Base-by-base conservation (phyloP, 2,113 vertebrate species). In the Corydoras maculifer region DNA sequence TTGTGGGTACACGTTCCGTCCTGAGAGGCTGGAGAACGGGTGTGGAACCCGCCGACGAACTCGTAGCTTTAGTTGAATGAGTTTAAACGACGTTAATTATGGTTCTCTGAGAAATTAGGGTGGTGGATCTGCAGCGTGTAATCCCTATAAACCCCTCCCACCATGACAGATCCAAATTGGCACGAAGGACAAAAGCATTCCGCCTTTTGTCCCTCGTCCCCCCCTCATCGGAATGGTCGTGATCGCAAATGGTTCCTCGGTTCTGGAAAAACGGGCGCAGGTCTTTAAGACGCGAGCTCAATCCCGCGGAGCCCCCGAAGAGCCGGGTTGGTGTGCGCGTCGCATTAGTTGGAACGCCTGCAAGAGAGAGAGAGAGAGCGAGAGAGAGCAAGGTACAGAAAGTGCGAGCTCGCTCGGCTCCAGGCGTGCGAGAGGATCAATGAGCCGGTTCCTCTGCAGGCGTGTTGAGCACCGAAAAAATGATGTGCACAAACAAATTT, bases 361-460 rank as follows among this genome's bases (percentile, higher is more conserved):
- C 66, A 76, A 83, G 82, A 77, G 77, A 79, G 84, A 53, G 63
- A 51, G n/a, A 54, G 29, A 66, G 5, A n/a, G 50, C 49, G 14
- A 25, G 25, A 51, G 25, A 58, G 4, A 32, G 12, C 15, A 65
- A 54, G 25, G 35, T 3, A 59, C 55, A 67, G 29, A 67, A 60
- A 67, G 64, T 59, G 35, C 1, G 11, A 67, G 31, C 32, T 72
- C 61, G 25, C 75, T 80, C 81, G 76, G 72, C 84, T 86, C 78
- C 80, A 79, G 82, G 86, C 81, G 80, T 84, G 81, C 84, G 84
- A 70, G 75, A 81, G 86, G 86, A 87, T 90, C 89, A 88, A 88
- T 89, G 86, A 88, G 83, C 84, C 85, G 83, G 84, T 82, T 73
- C 86, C 85, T 88, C 81, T 85, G 82, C 86, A 89, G 83, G 81